These are phyloP conservation scores for Phortica okadai DNA, from an alignment of 2,888 invertebrate species.

Conservation along the genomic window DNA sequence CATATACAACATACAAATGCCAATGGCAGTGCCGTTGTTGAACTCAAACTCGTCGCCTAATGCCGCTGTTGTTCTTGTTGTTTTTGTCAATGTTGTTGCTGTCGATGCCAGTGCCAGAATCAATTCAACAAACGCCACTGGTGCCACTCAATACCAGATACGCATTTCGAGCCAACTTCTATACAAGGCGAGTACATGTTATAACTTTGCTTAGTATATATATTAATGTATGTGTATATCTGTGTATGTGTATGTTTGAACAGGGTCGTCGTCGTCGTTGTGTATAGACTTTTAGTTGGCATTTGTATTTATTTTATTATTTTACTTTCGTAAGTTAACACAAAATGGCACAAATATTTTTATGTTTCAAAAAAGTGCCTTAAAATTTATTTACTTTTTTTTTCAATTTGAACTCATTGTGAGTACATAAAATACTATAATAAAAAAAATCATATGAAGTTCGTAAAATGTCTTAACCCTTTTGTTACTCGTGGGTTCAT, in stretches of 20 bases:
- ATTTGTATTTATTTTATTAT: neutral
- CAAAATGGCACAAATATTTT: slow-evolving; percentile 28
- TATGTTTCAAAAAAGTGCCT: neutral
- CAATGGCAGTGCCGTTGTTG: neutral
- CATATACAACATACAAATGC: slow-evolving; percentile 45
- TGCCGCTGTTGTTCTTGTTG: neutral
- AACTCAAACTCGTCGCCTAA: too few relatives aligned
- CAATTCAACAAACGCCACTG: too few relatives aligned
- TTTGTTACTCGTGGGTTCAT: neutral
- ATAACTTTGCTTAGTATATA: too few relatives aligned
- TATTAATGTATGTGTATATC: neutral
- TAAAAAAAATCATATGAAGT: neutral
- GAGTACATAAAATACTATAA: neutral
- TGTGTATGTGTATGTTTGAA: neutral
- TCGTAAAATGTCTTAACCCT: neutral
- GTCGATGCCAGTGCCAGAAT: neutral
- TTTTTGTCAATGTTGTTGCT: neutral
- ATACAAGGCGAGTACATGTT: too few relatives aligned
- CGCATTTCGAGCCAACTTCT: too few relatives aligned
- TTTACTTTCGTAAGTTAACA: slow-evolving; percentile 40
- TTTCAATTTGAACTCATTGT: too few relatives aligned
- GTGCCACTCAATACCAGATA: too few relatives aligned
- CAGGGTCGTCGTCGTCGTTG: neutral
- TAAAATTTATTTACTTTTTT: too few relatives aligned
- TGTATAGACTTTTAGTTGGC: neutral